Percentiles rank a stretch among this genome's conserved stretches.
Evolutionary conservation across 92 coral and sea anemone species (phyloP).

Genomic region (Epizoanthus fatuus): DNA sequence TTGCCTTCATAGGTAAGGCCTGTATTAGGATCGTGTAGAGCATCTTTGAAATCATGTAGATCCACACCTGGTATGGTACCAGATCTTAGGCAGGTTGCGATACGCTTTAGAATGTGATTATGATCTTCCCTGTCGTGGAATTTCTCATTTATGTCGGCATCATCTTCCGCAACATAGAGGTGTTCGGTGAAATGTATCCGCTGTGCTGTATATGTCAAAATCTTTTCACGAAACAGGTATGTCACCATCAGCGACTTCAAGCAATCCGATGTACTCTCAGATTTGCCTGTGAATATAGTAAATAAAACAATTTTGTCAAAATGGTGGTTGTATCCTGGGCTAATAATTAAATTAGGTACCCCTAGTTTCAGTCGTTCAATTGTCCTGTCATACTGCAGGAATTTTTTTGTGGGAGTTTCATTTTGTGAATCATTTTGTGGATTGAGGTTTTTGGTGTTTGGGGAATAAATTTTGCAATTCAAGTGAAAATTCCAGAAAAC

Average conservation of each 20-base stretch:
- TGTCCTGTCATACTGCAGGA: too few species aligned
- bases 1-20: constrained; percentile 29
- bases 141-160: not conserved
- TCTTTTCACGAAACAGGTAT: not conserved
- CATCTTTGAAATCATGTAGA: not conserved
- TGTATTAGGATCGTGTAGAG: constrained; percentile 55
- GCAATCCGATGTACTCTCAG: constrained; percentile 8
- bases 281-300: not conserved
- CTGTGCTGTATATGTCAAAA: too few species aligned
- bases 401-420: too few species aligned
- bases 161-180: constrained; percentile 18
- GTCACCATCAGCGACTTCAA: constrained; percentile 31
- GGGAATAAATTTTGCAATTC: not conserved
- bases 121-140: constrained; percentile 7
- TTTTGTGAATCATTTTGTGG: too few species aligned
- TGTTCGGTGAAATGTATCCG: constrained; percentile 17
- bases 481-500: not conserved
- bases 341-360: not conserved
- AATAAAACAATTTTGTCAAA: not conserved
- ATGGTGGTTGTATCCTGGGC: not conserved
- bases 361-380: too few species aligned
- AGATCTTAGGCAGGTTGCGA: constrained; percentile 2
- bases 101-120: constrained; percentile 11
- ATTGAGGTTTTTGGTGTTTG: too few species aligned
- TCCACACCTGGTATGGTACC: constrained; percentile 25